phyloP scores from a whole-genome alignment of 2,888 invertebrate species.

The Vannuccia rotundouncinata region DNA sequence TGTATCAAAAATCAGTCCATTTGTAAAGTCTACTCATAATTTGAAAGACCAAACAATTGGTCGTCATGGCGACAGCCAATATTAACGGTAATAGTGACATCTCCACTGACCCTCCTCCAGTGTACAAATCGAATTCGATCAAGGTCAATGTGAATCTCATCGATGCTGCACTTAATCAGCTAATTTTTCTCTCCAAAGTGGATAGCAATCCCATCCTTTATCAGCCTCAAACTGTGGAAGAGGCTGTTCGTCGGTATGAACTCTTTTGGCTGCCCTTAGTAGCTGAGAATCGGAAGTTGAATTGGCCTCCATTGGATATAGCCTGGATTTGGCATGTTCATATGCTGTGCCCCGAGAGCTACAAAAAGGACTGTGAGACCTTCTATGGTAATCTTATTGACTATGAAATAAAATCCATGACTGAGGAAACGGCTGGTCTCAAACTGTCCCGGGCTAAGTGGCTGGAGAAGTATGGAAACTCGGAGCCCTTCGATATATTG shows the following conservation, averaged over 20 bases:
- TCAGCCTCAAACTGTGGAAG: constrained; percentile 44
- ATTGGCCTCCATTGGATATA: constrained; percentile 58
- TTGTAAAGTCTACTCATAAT: too few relatives aligned
- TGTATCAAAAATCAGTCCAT: too few relatives aligned
- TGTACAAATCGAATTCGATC: background rate
- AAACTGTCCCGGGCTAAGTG: background rate
- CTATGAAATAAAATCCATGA: constrained; percentile 50
- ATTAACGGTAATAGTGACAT: too few relatives aligned
- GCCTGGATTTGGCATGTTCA: constrained; percentile 60
- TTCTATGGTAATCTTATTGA: constrained; percentile 52
- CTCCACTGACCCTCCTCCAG: too few relatives aligned
- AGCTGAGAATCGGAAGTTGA: constrained; percentile 43
- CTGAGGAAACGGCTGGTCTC: background rate
- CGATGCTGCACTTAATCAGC: constrained; percentile 28
- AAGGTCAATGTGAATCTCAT: constrained; percentile 14
- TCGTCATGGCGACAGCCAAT: too few relatives aligned
- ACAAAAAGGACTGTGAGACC: constrained; percentile 48
- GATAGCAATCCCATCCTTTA: constrained; percentile 5
- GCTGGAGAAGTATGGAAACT: constrained; percentile 2
- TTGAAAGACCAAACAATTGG: too few relatives aligned
- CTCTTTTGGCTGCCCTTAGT: constrained; percentile 58
- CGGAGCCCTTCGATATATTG: constrained; percentile 47
- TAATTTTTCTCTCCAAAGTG: constrained; percentile 16
- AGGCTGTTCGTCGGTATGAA: constrained; percentile 58
- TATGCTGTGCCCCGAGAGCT: constrained; percentile 50